Conservation (phyloP, 92 coral and sea anemone species). For the Actinernus sp. region DNA sequence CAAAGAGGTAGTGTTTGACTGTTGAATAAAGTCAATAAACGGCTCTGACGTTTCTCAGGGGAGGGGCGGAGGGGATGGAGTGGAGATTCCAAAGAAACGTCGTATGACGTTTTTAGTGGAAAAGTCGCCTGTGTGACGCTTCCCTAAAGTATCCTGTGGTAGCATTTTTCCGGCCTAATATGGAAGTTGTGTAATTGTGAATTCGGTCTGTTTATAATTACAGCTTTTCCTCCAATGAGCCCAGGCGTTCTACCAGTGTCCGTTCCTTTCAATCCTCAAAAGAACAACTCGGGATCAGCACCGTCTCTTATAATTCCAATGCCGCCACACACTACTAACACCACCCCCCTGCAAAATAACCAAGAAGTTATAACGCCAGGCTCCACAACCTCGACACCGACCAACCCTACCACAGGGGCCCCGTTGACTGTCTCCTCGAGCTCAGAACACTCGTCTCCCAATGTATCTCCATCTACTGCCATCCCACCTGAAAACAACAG, state of each 20-base stretch:
- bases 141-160: no score
- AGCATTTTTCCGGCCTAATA: no score
- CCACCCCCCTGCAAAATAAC: constrained; percentile 6
- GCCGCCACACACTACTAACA: constrained; percentile 30
- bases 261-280: constrained; percentile 84
- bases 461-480: constrained; percentile 65
- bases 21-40: no score
- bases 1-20: no score
- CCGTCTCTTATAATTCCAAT: constrained; percentile 70
- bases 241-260: constrained; percentile 90
- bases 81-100: no score
- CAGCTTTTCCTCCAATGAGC: constrained; percentile 79
- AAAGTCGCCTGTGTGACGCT: no score
- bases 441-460: constrained; percentile 69
- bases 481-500: constrained; percentile 29
- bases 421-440: constrained; percentile 52
- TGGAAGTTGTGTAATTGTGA: no score
- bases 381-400: constrained; percentile 87
- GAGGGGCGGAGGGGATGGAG: no score
- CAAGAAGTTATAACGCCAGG: constrained; percentile 55
- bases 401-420: constrained; percentile 42
- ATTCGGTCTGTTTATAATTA: not conserved
- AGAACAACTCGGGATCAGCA: constrained; percentile 52
- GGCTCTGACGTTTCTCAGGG: no score
- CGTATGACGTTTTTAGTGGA: no score